Percentiles rank a stretch among this genome's conserved stretches.
Evolutionary conservation across 2,113 vertebrate genomes (phyloP).

Genomic region (Dipodomys merriami): DNA sequence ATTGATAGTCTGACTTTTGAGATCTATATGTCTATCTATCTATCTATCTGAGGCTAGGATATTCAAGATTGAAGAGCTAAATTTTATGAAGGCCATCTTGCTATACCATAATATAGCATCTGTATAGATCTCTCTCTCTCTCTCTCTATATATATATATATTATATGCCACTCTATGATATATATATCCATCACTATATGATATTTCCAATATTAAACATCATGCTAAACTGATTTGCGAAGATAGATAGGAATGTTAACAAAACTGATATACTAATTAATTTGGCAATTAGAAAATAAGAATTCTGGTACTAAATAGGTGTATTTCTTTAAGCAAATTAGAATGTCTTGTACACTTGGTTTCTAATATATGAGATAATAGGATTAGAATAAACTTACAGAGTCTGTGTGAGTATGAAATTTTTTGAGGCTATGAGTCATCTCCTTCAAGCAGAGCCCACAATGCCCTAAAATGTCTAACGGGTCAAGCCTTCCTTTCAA

Average conservation of each 20-base stretch:
- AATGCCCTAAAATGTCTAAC: not conserved
- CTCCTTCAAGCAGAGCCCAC: not conserved
- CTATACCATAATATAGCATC: too few species aligned
- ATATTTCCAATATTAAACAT: not conserved
- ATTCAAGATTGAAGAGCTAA: too few species aligned
- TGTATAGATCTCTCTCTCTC: too few species aligned
- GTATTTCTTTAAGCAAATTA: not conserved
- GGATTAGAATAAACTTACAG: not conserved
- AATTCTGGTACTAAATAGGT: not conserved
- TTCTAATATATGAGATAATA: not conserved
- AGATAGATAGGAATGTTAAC: not conserved
- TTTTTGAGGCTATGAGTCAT: not conserved
- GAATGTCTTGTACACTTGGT: not conserved
- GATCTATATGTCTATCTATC: not conserved
- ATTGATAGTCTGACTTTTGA: not conserved
- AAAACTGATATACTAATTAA: not conserved
- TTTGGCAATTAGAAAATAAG: not conserved
- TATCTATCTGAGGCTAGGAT: not conserved
- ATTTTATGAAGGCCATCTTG: too few species aligned
- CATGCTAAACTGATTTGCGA: not conserved
- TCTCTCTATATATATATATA: too few species aligned
- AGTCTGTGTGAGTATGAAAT: not conserved
- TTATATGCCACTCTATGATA: too few species aligned
- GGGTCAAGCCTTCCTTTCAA: constrained; percentile 49
- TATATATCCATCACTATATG: too few species aligned